Base-by-base conservation (phyloP, 1,140 invertebrate genomes). In the Drosophila nannoptera region DNA sequence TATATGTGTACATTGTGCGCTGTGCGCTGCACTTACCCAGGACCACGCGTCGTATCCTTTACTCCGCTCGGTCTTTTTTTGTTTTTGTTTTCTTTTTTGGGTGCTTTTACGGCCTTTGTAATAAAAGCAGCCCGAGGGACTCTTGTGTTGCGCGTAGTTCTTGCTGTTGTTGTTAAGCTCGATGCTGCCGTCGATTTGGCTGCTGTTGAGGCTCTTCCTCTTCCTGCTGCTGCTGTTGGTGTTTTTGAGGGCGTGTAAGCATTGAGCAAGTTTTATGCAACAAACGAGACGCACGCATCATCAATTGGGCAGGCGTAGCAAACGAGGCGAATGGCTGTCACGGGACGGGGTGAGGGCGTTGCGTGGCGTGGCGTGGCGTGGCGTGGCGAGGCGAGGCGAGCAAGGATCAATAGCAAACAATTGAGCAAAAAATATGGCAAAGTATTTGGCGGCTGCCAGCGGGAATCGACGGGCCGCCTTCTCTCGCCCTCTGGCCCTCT, bases 221-320 rank as follows among this genome's bases (percentile, higher is more conserved):
- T 7, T 65, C 16, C n/a, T 71, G 72, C 22, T 75, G 65, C 8
- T 63, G 63, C 8, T 69, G 48, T 9, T 59, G 43, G 31, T 60
- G 38, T 49, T 59, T 74, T 69, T 73, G 74, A 67, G 82, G 81
- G 81, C 77, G 81, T 86, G 81, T 77, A 66, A 78, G 77, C 77
- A 75, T 86, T 77, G 77, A 87, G 70, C 68, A 86, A 77, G 81
- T 86, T 86, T 86, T 77, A 87, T 86, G 81, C 81, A 86, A 61
- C 81, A 83, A 84, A 74, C 78, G 72, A 75, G 68, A 75, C 72
- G 72, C 80, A 78, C 75, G 73, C 78, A 75, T 75, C 78, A 73
- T 73, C 60, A 60, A 61, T 74, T 52, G 50, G 35, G 49, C 66
- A 55, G 45, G 48, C 56, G 33, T 54, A 11, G 42, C 42, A 49